These are phyloP conservation scores for Zeus faber DNA, from an alignment of 2,113 vertebrate genomes.

Conservation along the genomic window DNA sequence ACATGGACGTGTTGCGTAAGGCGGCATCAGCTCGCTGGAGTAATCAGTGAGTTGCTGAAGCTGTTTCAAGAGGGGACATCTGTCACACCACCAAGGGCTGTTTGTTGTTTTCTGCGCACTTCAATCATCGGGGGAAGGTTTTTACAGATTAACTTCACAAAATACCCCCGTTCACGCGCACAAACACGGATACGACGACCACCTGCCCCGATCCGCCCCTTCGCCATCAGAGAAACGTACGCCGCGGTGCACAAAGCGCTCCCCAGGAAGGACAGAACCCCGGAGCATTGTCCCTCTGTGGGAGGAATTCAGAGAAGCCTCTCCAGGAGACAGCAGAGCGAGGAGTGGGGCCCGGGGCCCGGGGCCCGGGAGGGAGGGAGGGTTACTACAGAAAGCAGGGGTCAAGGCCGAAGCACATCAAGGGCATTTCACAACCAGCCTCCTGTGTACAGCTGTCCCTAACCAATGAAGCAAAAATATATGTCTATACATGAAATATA, in stretches of 20 bases:
- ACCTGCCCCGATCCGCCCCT: slow-evolving; percentile 45
- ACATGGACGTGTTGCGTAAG: slow-evolving; percentile 36
- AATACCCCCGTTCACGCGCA: slow-evolving; percentile 53
- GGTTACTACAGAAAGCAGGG: slow-evolving; percentile 9
- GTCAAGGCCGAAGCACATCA: slow-evolving; percentile 17
- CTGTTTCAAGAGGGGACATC: slow-evolving; percentile 72
- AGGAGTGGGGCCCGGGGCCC: slow-evolving; percentile 28
- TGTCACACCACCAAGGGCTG: slow-evolving; percentile 61
- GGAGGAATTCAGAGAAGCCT: slow-evolving; percentile 67
- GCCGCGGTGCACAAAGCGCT: slow-evolving; percentile 27
- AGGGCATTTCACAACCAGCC: too few species aligned
- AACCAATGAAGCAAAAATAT: too few species aligned
- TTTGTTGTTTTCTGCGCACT: slow-evolving; percentile 74
- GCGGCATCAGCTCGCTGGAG: slow-evolving; percentile 20
- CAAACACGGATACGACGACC: slow-evolving; percentile 51
- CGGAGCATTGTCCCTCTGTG: slow-evolving; percentile 60
- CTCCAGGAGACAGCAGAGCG: slow-evolving; percentile 37
- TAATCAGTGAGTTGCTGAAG: slow-evolving; percentile 57
- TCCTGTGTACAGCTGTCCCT: too few species aligned
- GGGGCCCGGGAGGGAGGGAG: slow-evolving; percentile 20
- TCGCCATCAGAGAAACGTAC: slow-evolving; percentile 54
- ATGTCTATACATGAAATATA: too few species aligned
- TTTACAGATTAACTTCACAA: slow-evolving; percentile 69
- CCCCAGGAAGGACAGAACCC: slow-evolving; percentile 40
- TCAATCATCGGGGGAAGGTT: slow-evolving; percentile 65